Evolutionary conservation across 2,888 invertebrate species (phyloP).

Genomic region (Cordilura impudica): DNA sequence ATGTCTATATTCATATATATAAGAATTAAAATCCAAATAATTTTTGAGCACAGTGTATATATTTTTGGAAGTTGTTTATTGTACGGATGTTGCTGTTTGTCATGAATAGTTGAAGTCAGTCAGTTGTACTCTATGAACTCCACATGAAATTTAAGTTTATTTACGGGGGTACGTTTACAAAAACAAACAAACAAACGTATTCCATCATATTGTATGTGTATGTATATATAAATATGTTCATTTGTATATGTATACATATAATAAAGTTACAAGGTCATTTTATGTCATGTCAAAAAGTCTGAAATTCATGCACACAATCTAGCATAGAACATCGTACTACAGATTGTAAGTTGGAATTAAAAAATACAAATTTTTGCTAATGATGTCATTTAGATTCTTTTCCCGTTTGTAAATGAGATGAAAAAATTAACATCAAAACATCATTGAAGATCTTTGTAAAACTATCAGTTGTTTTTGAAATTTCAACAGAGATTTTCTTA

Average conservation of each 20-base stretch:
- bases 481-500: not conserved
- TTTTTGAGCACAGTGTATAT: constrained; percentile 1
- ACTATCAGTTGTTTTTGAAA: not conserved
- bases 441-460: not conserved
- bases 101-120: constrained; percentile 49
- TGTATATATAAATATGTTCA: constrained; percentile 31
- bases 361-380: constrained; percentile 15
- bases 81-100: constrained; percentile 55
- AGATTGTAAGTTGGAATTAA: not conserved
- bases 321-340: too few relatives aligned
- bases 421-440: too few relatives aligned
- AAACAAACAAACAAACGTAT: constrained; percentile 33
- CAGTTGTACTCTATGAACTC: constrained; percentile 48
- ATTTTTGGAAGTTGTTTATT: constrained; percentile 22
- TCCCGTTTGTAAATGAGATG: not conserved
- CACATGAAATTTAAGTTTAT: constrained; percentile 52
- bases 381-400: constrained; percentile 46
- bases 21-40: not conserved
- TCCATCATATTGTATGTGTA: constrained; percentile 47
- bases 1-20: too few relatives aligned
- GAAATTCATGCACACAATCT: constrained; percentile 44
- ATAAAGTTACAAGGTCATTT: constrained; percentile 57
- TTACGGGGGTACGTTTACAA: constrained; percentile 26
- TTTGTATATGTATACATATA: constrained; percentile 40
- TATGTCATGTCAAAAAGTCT: constrained; percentile 54